Base-by-base conservation (phyloP, 1,140 invertebrate species). In the Frieseomelitta varia region DNA sequence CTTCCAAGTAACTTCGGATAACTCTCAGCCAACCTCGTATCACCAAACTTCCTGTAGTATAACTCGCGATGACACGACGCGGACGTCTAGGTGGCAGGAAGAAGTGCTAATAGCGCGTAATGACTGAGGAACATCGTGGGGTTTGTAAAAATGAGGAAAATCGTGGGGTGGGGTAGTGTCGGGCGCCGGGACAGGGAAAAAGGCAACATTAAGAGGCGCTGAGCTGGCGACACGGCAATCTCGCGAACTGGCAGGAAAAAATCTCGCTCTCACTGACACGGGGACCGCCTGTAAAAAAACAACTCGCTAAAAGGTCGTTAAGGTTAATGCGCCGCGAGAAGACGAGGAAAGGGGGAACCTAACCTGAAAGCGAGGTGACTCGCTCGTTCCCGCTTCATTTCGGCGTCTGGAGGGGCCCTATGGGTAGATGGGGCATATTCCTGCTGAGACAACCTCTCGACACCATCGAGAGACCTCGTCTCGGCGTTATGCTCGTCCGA, bases 281-380 rank as follows among this genome's bases (percentile, higher is more conserved):
- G 47, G 73, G 55, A 11, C 56, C 51, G 56, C 10, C 15, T 83
- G 82, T 82, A 85, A 90, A 92, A 92, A 91, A 91, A 85, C 78
- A 82, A 85, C 87, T 88, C 74, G 89, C 92, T 93, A 93, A 93
- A 94, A 94, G 92, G 91, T 94, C 93, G 92, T 94, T 94, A 94
- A 93, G 92, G 92, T 92, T 94, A 93, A 94, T 94, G 93, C 79
- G 90, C 86, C 87, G 85, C 85, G 89, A 90, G 87, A 85, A 87
- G 72, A 58, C 67, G 74, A 61, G 58, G 58, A 61, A 24, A 61
- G 58, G 14, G 58, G 34, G 74, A 55, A 58, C 63, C 56, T 19
- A 17, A 56, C 15, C 3, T 61, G 72, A 88, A 81, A 85, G 76
- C 69, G 74, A 8, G 6, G 47, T 39, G 63, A 55, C 47, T 86